Conservation (phyloP, 2,888 invertebrate species). For the Steinernema carpocapsae region DNA sequence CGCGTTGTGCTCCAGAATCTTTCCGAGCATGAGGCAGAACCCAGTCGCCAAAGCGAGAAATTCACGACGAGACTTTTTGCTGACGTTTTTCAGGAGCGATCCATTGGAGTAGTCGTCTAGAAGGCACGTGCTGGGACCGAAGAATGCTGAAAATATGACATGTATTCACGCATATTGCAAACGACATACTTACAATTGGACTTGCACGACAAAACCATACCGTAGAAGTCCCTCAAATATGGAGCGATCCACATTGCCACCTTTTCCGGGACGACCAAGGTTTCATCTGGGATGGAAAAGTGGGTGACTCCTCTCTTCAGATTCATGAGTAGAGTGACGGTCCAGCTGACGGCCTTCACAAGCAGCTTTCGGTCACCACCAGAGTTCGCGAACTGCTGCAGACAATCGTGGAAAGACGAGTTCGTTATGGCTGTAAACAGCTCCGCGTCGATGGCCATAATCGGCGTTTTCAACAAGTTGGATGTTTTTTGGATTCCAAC, state of each 20-base stretch:
- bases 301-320: not conserved
- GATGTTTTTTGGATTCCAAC: not conserved
- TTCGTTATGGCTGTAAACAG: not conserved
- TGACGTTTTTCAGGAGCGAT: not conserved
- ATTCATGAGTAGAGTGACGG: not conserved
- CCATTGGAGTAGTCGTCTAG: not conserved
- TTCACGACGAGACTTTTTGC: not conserved
- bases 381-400: not conserved
- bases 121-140: too few species aligned
- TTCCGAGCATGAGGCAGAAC: not conserved
- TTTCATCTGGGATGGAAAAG: not conserved
- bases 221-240: not conserved
- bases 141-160: not conserved
- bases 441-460: not conserved
- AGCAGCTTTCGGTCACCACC: not conserved
- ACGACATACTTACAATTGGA: not conserved
- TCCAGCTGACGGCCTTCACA: not conserved
- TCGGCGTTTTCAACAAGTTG: not conserved
- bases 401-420: not conserved
- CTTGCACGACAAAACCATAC: not conserved
- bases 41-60: not conserved
- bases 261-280: not conserved
- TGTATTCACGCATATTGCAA: not conserved
- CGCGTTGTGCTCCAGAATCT: not conserved
- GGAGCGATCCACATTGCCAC: not conserved